These are phyloP conservation scores for Apis cerana DNA, from an alignment of 1,140 invertebrate species.

Conservation along the genomic window DNA sequence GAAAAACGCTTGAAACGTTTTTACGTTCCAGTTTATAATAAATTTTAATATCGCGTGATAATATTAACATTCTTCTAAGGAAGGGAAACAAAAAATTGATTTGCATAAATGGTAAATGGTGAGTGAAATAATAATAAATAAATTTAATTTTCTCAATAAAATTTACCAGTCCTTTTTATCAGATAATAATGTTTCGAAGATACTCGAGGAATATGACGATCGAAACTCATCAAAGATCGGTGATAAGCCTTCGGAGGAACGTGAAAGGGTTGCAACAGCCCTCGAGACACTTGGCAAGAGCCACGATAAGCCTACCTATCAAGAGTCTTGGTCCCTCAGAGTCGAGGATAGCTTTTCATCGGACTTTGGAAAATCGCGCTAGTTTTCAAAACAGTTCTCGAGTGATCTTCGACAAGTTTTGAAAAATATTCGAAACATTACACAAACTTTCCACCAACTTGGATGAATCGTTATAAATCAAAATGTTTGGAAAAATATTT, in stretches of 20 bases:
- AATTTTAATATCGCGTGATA: not conserved
- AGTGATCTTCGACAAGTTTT: not conserved
- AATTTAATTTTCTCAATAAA: too few relatives aligned
- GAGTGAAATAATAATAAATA: too few relatives aligned
- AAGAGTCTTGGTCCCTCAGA: conserved; percentile 2
- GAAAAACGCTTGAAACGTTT: not conserved
- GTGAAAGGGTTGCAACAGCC: conserved; percentile 2
- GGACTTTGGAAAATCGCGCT: conserved; percentile 6
- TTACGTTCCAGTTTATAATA: not conserved
- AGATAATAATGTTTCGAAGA: not conserved
- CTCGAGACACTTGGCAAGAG: conserved; percentile 1
- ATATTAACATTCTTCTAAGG: too few relatives aligned
- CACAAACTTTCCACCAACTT: not conserved
- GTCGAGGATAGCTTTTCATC: conserved; percentile 17
- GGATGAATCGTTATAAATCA: not conserved
- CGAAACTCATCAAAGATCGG: not conserved
- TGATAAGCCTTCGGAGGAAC: conserved; percentile 20
- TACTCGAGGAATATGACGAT: not conserved
- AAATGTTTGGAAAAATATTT: not conserved
- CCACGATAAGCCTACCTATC: conserved; percentile 32
- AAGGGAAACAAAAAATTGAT: too few relatives aligned
- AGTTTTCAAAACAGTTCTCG: not conserved
- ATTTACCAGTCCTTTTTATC: not conserved
- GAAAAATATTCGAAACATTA: not conserved
- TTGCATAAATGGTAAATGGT: too few relatives aligned